Percentiles rank a stretch among this genome's conserved stretches.
Conservation (phyloP, 1,140 invertebrate species). For the Gryon sp. region DNA sequence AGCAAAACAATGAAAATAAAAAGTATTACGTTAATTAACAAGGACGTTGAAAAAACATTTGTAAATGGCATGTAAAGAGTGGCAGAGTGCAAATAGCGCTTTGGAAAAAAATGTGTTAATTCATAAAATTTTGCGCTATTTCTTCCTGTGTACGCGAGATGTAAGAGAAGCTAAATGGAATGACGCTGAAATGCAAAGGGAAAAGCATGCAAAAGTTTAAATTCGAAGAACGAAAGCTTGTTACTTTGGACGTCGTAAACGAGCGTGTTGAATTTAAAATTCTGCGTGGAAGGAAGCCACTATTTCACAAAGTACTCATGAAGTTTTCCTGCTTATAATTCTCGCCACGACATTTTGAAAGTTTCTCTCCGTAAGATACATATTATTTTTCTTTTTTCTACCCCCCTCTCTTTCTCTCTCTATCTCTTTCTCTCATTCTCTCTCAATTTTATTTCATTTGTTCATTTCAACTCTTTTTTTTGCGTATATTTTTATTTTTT, state of each 20-base stretch:
- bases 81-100: conserved; percentile 9
- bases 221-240: conserved; percentile 66
- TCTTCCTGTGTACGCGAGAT: conserved; percentile 24
- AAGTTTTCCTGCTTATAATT: conserved; percentile 65
- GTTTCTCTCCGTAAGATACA: conserved; percentile 62
- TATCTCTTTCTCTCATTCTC: no score
- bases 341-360: conserved; percentile 63
- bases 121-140: conserved; percentile 57
- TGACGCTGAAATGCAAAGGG: conserved; percentile 56
- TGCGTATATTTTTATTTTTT: neutral
- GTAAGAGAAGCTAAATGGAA: conserved; percentile 60
- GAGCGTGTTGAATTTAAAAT: conserved; percentile 66
- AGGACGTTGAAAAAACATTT: conserved; percentile 39
- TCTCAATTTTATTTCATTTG: no score
- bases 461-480: conserved; percentile 36
- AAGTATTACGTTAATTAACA: conserved; percentile 45
- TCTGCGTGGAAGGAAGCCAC: conserved; percentile 64
- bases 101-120: conserved; percentile 56
- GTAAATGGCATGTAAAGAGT: conserved; percentile 47
- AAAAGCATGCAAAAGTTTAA: conserved; percentile 64
- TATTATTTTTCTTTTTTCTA: conserved; percentile 52
- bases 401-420: no score
- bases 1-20: conserved; percentile 6
- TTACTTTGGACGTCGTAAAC: conserved; percentile 66
- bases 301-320: conserved; percentile 66